phyloP scores from a whole-genome alignment of 2,888 invertebrate genomes.

The Ypsolopha scabrella region DNA sequence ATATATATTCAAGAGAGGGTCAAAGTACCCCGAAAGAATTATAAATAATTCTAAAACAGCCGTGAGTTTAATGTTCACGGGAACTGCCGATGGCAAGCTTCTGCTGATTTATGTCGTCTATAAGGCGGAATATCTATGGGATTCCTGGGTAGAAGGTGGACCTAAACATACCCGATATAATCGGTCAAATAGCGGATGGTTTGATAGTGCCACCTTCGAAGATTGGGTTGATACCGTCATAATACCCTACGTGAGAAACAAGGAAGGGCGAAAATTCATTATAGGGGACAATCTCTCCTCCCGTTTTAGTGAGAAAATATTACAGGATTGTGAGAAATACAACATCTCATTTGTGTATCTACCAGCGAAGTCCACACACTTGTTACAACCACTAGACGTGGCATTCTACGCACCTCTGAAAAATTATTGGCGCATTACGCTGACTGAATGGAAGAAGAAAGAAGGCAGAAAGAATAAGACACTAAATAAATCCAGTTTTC shows the following conservation, averaged over 20 bases:
- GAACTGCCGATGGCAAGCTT: neutral
- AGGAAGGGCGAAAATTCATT: neutral
- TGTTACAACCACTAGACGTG: too few relatives aligned
- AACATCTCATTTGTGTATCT: too few relatives aligned
- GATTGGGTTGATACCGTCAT: neutral
- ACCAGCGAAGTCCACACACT: too few relatives aligned
- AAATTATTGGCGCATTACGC: too few relatives aligned
- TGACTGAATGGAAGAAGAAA: too few relatives aligned
- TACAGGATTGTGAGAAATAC: too few relatives aligned
- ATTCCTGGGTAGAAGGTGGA: neutral
- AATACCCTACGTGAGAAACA: neutral
- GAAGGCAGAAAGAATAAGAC: too few relatives aligned
- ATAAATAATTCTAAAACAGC: neutral
- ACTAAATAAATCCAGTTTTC: too few relatives aligned
- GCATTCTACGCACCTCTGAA: too few relatives aligned
- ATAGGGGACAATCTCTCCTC: too few relatives aligned
- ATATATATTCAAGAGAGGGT: neutral
- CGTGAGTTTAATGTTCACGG: neutral
- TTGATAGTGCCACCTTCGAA: neutral
- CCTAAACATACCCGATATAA: neutral
- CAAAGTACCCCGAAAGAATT: constrained; percentile 1
- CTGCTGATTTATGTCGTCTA: neutral
- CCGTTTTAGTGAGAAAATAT: too few relatives aligned
- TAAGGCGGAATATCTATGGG: neutral
- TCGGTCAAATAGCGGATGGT: neutral